Conservation (phyloP, 2,888 invertebrate species). For the Leptinotarsa peninsularis region DNA sequence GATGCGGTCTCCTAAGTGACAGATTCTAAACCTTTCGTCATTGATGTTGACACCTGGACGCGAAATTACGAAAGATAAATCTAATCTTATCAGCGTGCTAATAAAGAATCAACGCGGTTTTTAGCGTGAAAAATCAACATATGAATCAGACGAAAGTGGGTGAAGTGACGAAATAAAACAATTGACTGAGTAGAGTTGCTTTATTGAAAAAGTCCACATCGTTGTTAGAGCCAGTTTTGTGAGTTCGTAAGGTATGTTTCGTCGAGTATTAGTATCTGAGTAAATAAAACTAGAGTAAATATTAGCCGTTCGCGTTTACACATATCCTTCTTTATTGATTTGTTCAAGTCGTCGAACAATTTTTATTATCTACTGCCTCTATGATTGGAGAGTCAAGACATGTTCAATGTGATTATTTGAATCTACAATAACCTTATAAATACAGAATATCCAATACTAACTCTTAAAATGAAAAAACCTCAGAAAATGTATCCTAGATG, state of each 20-base stretch:
- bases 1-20: neutral
- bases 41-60: conserved; percentile 19
- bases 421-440: too few species aligned
- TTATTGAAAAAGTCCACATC: neutral
- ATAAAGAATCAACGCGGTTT: conserved; percentile 14
- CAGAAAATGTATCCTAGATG: too few species aligned
- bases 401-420: too few species aligned
- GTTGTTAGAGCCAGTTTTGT: conserved; percentile 3
- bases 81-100: conserved; percentile 27
- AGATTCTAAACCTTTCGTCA: neutral
- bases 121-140: conserved; percentile 15
- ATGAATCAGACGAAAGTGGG: conserved; percentile 15
- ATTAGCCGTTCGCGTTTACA: conserved; percentile 10
- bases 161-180: conserved; percentile 5
- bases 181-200: neutral
- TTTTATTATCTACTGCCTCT: neutral
- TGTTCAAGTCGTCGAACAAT: conserved; percentile 1
- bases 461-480: too few species aligned
- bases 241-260: conserved; percentile 7
- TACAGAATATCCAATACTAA: too few species aligned
- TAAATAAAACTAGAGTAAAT: conserved; percentile 21
- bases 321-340: conserved; percentile 33
- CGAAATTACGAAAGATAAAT: conserved; percentile 18
- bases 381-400: too few species aligned
- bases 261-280: conserved; percentile 3